These are phyloP conservation scores for Oncorhynchus nerka DNA, from an alignment of 2,113 vertebrate genomes.

Conservation along the genomic window DNA sequence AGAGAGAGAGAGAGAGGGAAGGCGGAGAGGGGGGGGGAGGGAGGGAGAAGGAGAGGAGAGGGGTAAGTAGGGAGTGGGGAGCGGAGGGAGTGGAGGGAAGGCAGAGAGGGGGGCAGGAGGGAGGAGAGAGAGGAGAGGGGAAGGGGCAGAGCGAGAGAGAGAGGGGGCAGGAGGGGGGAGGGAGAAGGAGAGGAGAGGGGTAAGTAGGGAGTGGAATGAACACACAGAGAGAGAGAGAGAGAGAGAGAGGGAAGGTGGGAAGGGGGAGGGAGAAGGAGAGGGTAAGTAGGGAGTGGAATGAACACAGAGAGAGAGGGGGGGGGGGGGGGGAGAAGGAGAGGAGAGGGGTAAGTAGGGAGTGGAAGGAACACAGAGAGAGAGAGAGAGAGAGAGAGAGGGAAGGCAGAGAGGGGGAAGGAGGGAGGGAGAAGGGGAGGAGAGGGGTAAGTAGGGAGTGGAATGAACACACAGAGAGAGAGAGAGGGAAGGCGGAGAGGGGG, in stretches of 20 bases:
- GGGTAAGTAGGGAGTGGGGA: no score
- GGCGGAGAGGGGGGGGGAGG: neutral
- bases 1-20: neutral
- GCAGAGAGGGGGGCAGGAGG: slow-evolving; percentile 8
- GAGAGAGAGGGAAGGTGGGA: slow-evolving; percentile 11
- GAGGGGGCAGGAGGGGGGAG: neutral
- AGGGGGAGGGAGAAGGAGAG: neutral
- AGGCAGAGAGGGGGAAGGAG: neutral
- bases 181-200: neutral
- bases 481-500: slow-evolving; percentile 18
- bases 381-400: neutral
- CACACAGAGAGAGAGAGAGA: neutral
- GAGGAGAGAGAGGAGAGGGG: neutral
- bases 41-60: neutral
- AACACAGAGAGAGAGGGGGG: no score
- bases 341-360: no score
- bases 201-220: no score
- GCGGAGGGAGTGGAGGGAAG: slow-evolving; percentile 15
- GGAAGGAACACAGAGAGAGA: no score
- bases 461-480: neutral
- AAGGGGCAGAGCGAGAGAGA: neutral
- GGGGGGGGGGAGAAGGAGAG: neutral
- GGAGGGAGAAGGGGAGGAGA: neutral
- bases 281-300: no score
- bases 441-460: no score